Conservation (phyloP, 2,888 invertebrate genomes). For the Dasysyrphus albostriatus region DNA sequence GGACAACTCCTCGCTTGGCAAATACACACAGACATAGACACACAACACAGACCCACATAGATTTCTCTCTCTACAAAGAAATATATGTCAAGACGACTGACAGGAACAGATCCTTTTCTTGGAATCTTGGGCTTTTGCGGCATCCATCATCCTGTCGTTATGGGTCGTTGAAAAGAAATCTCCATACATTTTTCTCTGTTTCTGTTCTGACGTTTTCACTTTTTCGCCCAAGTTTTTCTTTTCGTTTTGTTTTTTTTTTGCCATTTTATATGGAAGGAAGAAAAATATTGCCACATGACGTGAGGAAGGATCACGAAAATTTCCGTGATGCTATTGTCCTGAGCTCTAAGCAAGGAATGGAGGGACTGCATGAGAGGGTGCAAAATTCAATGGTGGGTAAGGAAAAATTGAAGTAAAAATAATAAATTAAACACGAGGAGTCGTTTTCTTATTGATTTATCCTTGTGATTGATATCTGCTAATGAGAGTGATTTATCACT, state of each 20-base stretch:
- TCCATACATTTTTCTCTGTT: constrained; percentile 75
- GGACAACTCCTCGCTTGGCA: constrained; percentile 40
- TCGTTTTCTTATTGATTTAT: constrained; percentile 76
- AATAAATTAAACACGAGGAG: constrained; percentile 75
- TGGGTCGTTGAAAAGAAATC: constrained; percentile 76
- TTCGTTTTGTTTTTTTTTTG: constrained; percentile 15
- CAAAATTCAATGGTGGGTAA: constrained; percentile 63
- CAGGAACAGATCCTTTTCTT: constrained; percentile 76
- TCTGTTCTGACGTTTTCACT: constrained; percentile 74
- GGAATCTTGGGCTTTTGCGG: constrained; percentile 76
- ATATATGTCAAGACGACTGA: constrained; percentile 74
- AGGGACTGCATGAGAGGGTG: constrained; percentile 40
- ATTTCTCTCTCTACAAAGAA: constrained; percentile 11
- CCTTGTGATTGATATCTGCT: constrained; percentile 76
- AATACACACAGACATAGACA: constrained; percentile 28
- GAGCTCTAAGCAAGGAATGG: not conserved
- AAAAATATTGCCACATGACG: constrained; percentile 65
- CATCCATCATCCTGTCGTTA: constrained; percentile 76
- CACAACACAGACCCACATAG: constrained; percentile 7
- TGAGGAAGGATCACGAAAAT: constrained; percentile 72
- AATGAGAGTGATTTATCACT: constrained; percentile 75
- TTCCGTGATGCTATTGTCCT: constrained; percentile 66
- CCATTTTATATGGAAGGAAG: constrained; percentile 27
- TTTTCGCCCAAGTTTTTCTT: constrained; percentile 48
- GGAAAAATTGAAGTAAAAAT: constrained; percentile 73